These are phyloP conservation scores for Melieria crassipennis DNA, from an alignment of 2,888 invertebrate species.

Conservation along the genomic window DNA sequence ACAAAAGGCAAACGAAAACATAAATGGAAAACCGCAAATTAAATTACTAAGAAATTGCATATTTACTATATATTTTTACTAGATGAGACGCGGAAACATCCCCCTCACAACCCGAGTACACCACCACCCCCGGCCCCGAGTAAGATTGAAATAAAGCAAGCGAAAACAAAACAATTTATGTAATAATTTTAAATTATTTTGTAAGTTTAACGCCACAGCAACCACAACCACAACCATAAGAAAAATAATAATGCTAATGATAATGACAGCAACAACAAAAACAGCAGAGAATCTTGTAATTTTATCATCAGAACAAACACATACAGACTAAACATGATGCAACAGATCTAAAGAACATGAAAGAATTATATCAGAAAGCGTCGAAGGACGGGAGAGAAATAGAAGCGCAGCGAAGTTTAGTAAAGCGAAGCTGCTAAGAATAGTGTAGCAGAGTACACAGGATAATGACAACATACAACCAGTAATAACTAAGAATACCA, in stretches of 20 bases:
- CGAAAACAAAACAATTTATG: neutral
- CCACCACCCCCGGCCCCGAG: neutral
- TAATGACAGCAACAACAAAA: neutral
- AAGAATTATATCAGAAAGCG: neutral
- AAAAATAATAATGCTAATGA: neutral
- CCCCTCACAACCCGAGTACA: constrained; percentile 7
- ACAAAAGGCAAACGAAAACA: constrained; percentile 12
- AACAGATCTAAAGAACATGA: neutral
- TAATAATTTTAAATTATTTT: too few relatives aligned
- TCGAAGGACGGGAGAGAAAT: constrained; percentile 10
- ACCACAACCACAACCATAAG: too few relatives aligned
- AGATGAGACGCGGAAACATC: constrained; percentile 14
- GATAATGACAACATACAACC: neutral
- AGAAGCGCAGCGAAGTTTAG: constrained; percentile 6
- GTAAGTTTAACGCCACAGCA: too few relatives aligned
- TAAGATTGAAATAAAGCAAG: neutral
- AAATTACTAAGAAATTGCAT: constrained; percentile 27
- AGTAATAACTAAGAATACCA: neutral
- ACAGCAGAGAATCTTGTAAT: constrained; percentile 3
- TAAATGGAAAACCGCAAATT: constrained; percentile 21
- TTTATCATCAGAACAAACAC: constrained; percentile 5
- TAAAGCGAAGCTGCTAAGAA: neutral
- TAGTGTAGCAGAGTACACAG: neutral
- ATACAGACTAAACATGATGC: neutral
- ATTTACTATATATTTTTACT: constrained; percentile 33